Evolutionary conservation across 2,797 vertebrate species (phyloP).

Genomic region (Amniataba percoides): DNA sequence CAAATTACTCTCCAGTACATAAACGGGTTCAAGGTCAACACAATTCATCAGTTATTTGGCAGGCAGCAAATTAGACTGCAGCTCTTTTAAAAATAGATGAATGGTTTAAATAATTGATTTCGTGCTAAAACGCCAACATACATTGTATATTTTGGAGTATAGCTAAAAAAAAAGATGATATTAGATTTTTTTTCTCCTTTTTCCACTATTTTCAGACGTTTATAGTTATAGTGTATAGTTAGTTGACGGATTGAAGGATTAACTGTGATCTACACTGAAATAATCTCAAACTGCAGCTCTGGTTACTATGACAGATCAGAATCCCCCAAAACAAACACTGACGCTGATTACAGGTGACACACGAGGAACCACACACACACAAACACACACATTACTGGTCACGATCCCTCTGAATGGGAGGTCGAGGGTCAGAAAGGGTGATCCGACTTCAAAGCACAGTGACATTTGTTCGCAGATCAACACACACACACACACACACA

Average conservation of each 20-base stretch:
- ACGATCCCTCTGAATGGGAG: background rate
- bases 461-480: conserved; percentile 38
- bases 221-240: too few species aligned
- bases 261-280: background rate
- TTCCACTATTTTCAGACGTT: background rate
- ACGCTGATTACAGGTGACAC: background rate
- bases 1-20: background rate
- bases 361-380: background rate
- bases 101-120: background rate
- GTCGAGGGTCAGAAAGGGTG: background rate
- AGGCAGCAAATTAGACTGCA: background rate
- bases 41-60: background rate
- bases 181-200: background rate
- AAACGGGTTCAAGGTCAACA: background rate
- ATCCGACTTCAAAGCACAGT: conserved; percentile 14
- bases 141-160: background rate
- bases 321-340: background rate
- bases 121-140: background rate
- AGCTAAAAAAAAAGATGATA: background rate
- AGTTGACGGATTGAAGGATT: too few species aligned
- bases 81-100: background rate
- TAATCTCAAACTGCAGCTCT: background rate
- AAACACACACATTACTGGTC: background rate
- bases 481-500: conserved; percentile 2
- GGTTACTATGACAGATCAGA: background rate